These are phyloP conservation scores for Pygoscelis antarcticus DNA, from an alignment of 2,113 vertebrate species.

Conservation along the genomic window DNA sequence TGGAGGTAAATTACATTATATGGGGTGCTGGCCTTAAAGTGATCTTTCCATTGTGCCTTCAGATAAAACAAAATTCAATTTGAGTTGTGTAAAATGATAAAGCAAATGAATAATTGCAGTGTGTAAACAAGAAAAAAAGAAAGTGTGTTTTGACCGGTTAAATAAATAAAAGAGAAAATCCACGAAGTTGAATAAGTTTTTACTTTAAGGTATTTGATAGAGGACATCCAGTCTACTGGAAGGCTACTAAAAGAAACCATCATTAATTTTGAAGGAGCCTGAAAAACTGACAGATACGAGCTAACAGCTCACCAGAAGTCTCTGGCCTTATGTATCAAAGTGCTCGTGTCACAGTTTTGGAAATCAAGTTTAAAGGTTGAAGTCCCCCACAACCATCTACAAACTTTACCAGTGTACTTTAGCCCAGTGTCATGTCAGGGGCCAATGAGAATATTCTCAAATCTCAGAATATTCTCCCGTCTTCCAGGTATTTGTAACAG, in stretches of 20 bases:
- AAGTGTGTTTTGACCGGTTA: neutral
- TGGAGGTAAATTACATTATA: conserved; percentile 64
- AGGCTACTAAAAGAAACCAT: neutral
- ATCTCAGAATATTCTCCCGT: neutral
- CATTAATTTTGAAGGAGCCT: neutral
- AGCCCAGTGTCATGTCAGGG: neutral
- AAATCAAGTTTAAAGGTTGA: neutral
- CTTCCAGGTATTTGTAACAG: neutral
- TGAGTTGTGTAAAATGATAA: conserved; percentile 43
- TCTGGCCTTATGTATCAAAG: neutral
- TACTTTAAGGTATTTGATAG: neutral
- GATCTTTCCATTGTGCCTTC: conserved; percentile 52
- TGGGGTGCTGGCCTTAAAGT: conserved; percentile 42
- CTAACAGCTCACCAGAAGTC: neutral
- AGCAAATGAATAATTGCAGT: conserved; percentile 20
- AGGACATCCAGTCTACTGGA: neutral
- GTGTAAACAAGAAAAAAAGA: neutral
- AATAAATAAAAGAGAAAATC: neutral
- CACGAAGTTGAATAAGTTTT: neutral
- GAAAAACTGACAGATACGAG: neutral
- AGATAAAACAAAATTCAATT: conserved; percentile 59
- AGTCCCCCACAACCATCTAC: neutral
- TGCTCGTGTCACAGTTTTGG: neutral
- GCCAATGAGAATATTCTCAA: neutral
- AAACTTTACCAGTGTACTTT: neutral